Base-by-base conservation (phyloP, 2,888 invertebrate genomes). In the Sinopyrophorus schimmeli region DNA sequence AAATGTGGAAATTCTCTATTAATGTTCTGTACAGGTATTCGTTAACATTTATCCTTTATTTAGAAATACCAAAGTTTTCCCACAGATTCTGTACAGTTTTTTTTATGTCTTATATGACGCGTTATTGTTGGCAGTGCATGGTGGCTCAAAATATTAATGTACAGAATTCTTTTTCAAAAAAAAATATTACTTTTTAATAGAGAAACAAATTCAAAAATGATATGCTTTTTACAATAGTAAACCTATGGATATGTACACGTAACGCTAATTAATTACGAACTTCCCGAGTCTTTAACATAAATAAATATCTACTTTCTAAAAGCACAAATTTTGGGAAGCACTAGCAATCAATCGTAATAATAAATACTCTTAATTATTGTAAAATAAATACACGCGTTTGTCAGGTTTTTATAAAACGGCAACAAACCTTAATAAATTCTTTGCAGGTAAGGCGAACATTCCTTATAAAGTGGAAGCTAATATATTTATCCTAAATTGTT, bases 111-210 rank as follows among this genome's bases (percentile, higher is more conserved):
- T n/a, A n/a, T 15, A 23, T 37, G 15, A 37, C 12, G 37, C 23
- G 26, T 14, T 37, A 37, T 37, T 21, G 16, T 56, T 71, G 71
- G 71, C 71, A 71, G 71, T 71, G 71, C 61, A 59, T 60, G 59
- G 70, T 71, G 71, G 71, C 69, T 70, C 61, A 53, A 55, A 60
- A 61, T 54, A 64, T 61, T 55, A 69, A 69, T 69, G 65, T 70
- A 71, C 69, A 71, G 43, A 52, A 46, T 24, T 42, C n/a, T n/a
- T 28, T 16, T 6, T 17, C 28, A 11, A 10, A 24, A 32, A n/a
- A n/a, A 31, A 32, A 24, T 30, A 41, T 26, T 16, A 5, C 14
- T 14, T 18, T 26, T 42, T n/a, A n/a, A n/a, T n/a, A n/a, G n/a
- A n/a, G n/a, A n/a, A n/a, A n/a, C n/a, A n/a, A n/a, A n/a, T n/a